Conservation (phyloP, 2,113 vertebrate species). For the Pagrus major region DNA sequence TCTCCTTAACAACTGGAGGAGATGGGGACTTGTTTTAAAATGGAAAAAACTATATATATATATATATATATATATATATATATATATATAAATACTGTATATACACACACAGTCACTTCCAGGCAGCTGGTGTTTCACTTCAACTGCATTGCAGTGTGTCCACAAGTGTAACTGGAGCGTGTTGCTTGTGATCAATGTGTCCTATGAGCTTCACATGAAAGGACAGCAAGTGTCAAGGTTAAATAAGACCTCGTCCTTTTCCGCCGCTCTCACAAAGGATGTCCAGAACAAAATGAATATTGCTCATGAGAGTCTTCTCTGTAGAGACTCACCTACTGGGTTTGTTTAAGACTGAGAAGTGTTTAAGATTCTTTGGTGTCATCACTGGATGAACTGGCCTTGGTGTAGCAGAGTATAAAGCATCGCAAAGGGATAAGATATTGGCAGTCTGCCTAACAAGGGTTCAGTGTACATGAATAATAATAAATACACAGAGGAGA, state of each 20-base stretch:
- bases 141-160: constrained; percentile 82
- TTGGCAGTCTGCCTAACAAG: constrained; percentile 44
- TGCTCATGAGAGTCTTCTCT: not conserved
- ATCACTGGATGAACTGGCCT: not conserved
- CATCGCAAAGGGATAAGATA: constrained; percentile 7
- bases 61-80: too few relatives aligned
- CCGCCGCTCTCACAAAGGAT: not conserved
- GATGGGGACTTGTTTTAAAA: too few relatives aligned
- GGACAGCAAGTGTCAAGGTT: constrained; percentile 53
- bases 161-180: constrained; percentile 77
- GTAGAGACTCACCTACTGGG: not conserved
- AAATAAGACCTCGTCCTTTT: constrained; percentile 37
- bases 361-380: constrained; percentile 1
- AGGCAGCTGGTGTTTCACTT: constrained; percentile 54
- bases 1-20: too few relatives aligned
- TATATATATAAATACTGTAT: too few relatives aligned
- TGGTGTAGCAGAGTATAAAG: constrained; percentile 24
- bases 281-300: not conserved
- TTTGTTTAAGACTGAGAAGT: constrained; percentile 22
- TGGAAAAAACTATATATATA: too few relatives aligned
- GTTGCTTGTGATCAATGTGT: constrained; percentile 30
- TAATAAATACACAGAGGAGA: constrained; percentile 39
- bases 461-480: constrained; percentile 11
- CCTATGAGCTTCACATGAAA: constrained; percentile 57
- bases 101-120: not conserved